Evolutionary conservation across 1,140 invertebrate genomes (phyloP).

Genomic region (Pantala flavescens): DNA sequence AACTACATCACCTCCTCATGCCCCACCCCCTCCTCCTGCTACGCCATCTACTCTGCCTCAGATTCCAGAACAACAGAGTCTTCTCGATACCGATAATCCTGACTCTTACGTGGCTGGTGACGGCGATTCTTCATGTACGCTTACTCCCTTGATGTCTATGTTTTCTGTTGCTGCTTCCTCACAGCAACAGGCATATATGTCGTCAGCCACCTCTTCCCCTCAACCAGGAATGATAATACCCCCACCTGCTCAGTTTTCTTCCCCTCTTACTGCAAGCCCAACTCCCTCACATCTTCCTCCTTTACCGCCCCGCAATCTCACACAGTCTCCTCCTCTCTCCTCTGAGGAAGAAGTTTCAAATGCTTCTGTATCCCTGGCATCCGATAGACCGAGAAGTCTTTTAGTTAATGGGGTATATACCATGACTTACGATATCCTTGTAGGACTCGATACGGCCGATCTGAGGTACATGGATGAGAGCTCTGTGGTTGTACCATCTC

Average conservation of each 20-base stretch:
- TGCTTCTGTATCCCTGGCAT: slow-evolving; percentile 19
- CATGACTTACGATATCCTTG: slow-evolving; percentile 60
- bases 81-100: slow-evolving; percentile 47
- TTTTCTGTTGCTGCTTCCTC: slow-evolving; percentile 23
- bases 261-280: background rate
- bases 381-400: slow-evolving; percentile 45
- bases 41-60: slow-evolving; percentile 47
- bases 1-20: slow-evolving; percentile 27
- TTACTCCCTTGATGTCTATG: slow-evolving; percentile 26
- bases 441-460: slow-evolving; percentile 68
- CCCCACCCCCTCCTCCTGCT: slow-evolving; percentile 29
- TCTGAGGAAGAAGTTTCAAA: background rate
- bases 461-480: slow-evolving; percentile 83
- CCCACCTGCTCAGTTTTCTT: slow-evolving; percentile 57
- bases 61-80: slow-evolving; percentile 49
- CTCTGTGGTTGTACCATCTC: slow-evolving; percentile 67
- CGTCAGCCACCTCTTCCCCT: slow-evolving; percentile 16
- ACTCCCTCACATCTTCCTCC: background rate
- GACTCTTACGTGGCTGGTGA: slow-evolving; percentile 12
- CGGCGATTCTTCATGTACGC: slow-evolving; percentile 26
- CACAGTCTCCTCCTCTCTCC: background rate
- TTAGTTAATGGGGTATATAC: slow-evolving; percentile 39
- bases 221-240: slow-evolving; percentile 46
- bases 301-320: background rate
- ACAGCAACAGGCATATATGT: slow-evolving; percentile 18